Percentiles rank a stretch among this genome's conserved stretches.
Evolutionary conservation across 2,797 vertebrate genomes (phyloP).

Genomic region (Artibeus jamaicensis): DNA sequence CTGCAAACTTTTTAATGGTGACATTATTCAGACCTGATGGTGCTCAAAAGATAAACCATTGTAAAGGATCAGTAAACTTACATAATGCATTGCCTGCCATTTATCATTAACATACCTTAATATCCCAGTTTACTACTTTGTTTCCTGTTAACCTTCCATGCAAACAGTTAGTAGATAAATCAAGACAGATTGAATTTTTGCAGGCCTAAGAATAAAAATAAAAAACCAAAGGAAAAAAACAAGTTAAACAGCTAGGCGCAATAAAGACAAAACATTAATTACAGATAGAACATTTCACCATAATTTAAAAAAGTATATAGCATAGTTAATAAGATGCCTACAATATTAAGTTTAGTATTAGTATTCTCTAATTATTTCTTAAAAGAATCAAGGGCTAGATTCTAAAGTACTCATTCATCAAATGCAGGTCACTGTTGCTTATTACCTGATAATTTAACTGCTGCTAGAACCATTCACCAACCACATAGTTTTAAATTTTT

Average conservation of each 20-base stretch:
- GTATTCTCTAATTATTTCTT: neutral
- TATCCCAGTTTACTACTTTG: conserved; percentile 98
- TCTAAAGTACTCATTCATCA: conserved; percentile 16
- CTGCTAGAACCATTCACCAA: neutral
- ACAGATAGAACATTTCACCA: neutral
- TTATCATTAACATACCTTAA: conserved; percentile 88
- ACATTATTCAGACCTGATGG: neutral
- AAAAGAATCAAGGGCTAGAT: neutral
- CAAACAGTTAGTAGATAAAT: conserved; percentile 93
- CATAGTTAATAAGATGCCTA: neutral
- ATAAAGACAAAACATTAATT: conserved; percentile 37
- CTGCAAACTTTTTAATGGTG: neutral
- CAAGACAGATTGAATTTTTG: conserved; percentile 95
- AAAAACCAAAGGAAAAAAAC: neutral
- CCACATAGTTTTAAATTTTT: neutral
- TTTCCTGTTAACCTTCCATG: conserved; percentile 97
- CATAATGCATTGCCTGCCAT: neutral
- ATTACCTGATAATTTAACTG: neutral
- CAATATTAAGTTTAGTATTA: neutral
- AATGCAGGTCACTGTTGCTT: neutral
- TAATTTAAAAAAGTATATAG: conserved; percentile 21
- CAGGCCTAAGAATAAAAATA: conserved; percentile 90
- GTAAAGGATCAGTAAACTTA: conserved; percentile 16
- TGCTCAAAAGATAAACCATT: neutral
- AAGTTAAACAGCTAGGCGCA: conserved; percentile 16